Conservation (phyloP, 2,113 vertebrate genomes). For the Benthochromis sp. region DNA sequence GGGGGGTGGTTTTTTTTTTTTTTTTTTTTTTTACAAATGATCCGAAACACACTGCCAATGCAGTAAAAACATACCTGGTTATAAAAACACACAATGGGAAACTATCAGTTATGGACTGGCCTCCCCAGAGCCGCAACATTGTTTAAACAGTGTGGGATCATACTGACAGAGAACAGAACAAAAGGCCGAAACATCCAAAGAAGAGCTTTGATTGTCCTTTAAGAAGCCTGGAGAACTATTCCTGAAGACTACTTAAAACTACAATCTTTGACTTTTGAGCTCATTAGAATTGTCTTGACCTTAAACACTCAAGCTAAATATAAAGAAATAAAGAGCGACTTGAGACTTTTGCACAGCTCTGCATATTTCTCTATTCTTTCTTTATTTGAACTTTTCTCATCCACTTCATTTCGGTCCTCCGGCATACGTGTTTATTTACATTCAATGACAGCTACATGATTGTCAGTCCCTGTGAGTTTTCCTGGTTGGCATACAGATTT, state of each 20-base stretch:
- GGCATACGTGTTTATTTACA: not conserved
- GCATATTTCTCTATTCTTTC: not conserved
- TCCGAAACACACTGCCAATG: not conserved
- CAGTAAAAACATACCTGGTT: not conserved
- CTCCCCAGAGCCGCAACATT: not conserved
- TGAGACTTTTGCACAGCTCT: not conserved
- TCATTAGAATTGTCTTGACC: not conserved
- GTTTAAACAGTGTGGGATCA: not conserved
- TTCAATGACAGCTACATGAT: conserved; percentile 5
- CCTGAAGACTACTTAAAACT: not conserved
- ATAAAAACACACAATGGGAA: not conserved
- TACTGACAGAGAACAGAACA: not conserved
- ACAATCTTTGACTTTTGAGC: not conserved
- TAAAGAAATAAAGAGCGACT: not conserved
- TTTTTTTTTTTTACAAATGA: not conserved
- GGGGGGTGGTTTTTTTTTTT: too few relatives aligned
- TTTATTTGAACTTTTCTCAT: not conserved
- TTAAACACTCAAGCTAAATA: not conserved
- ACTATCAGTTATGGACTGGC: not conserved
- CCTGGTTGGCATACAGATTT: conserved; percentile 4
- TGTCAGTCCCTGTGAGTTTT: not conserved
- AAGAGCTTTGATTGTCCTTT: not conserved
- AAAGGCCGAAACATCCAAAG: not conserved
- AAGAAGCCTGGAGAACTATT: not conserved
- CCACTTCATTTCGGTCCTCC: not conserved